Base-by-base conservation (phyloP, 1,140 invertebrate species). In the Vanessa atalanta region DNA sequence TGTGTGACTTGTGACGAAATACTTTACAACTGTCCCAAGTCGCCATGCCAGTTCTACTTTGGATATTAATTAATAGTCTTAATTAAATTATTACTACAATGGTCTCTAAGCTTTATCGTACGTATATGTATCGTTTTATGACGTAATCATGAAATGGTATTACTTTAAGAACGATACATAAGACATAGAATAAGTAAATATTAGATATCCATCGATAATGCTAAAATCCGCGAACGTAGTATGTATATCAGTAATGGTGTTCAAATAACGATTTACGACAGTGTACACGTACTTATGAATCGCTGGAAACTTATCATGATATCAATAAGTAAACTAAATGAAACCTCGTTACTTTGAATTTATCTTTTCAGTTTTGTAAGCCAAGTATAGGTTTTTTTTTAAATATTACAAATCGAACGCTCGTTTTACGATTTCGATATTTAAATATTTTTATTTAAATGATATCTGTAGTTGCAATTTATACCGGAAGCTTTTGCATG, bases 241-340 rank as follows among this genome's bases (percentile, higher is more conserved):
- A 20, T 20, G 20, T 77, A 79, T 82, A 84, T 79, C 78, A 80
- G 77, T 76, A 51, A 68, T 57, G 78, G 66, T 83, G 82, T 84
- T 80, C 78, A 86, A 83, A 83, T 71, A 86, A 75, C 71, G 75
- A 81, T 83, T 82, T 75, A 82, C 70, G 76, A 63, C 68, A 60
- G 77, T 84, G 77, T 77, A 63, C 67, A 75, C 74, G 74, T 78
- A 79, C 77, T 72, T 78, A 83, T 76, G 67, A 82, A 77, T 80
- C 80, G 75, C 64, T 78, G 80, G 80, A 79, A 74, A 80, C 76
- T 88, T 87, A 87, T 88, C 85, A 75, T 26, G 60, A 37, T 87
- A 86, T 88, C 86, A 86, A 79, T 84, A 86, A 84, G 86, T 79
- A 89, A 89, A 89, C 85, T 83, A 53, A 80, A 81, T 63, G 71